Percentiles rank a stretch among this genome's conserved stretches.
phyloP scores from a whole-genome alignment of 2,797 vertebrate genomes.

The Avahi laniger region DNA sequence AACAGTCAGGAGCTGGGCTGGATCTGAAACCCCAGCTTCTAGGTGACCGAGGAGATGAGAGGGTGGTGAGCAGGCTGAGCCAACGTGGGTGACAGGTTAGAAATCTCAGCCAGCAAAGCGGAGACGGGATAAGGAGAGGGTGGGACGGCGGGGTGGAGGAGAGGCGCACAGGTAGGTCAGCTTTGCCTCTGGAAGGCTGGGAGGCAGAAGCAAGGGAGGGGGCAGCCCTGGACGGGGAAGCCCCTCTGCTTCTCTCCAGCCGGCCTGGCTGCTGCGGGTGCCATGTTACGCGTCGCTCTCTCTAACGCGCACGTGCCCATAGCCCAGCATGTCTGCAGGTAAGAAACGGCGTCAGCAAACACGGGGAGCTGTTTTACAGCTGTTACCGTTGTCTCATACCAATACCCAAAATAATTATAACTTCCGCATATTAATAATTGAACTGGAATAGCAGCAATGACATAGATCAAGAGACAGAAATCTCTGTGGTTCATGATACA shows the following conservation, averaged over 20 bases:
- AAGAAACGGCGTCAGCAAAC: slow-evolving; percentile 20
- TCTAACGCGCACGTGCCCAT: not conserved
- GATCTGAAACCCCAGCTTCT: not conserved
- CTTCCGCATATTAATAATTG: slow-evolving; percentile 83
- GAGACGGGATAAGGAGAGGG: not conserved
- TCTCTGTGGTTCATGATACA: slow-evolving; percentile 67
- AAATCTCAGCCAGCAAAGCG: not conserved
- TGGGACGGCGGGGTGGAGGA: not conserved
- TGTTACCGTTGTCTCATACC: slow-evolving; percentile 84
- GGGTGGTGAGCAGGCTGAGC: not conserved
- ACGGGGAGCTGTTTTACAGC: slow-evolving; percentile 77
- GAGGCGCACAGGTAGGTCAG: not conserved
- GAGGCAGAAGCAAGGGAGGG: not conserved
- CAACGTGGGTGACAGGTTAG: not conserved
- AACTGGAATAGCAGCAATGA: slow-evolving; percentile 74
- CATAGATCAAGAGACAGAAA: slow-evolving; percentile 75
- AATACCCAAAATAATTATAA: slow-evolving; percentile 82
- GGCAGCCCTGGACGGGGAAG: accelerated
- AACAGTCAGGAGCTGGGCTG: not conserved
- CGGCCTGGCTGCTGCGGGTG: not conserved
- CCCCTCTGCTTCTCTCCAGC: not conserved
- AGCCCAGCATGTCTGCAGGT: not conserved
- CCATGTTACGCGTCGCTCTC: not conserved
- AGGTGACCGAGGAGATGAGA: not conserved
- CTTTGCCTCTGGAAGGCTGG: not conserved